Base-by-base conservation (phyloP, 2,113 vertebrate species). In the Phalacrocorax carbo region DNA sequence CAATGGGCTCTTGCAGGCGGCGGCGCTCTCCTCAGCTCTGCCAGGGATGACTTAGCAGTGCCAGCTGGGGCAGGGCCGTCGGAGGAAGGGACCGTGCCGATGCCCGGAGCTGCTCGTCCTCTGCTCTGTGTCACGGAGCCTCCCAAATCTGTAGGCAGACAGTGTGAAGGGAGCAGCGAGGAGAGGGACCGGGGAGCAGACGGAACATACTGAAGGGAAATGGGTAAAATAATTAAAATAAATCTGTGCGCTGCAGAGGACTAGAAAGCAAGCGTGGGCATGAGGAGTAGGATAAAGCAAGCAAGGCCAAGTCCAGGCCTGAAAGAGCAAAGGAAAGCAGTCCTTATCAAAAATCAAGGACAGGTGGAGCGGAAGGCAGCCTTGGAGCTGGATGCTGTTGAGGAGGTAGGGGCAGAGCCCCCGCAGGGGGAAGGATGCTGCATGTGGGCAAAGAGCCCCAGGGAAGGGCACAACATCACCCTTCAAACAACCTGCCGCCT, bases 1-100 rank as follows among this genome's bases (percentile, higher is more conserved):
- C 71, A 34, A 3, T 0, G 65, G 73, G 46, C 52, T 48, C 46
- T 49, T 5, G 32, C 71, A 55, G 58, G 18, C 5, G 1, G 16
- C 0, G 5, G 4, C 54, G 48, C 61, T 0, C 5, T 12, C 62
- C 66, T 9, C 1, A 7, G 5, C 46, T 20, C 52, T 16, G 29
- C 46, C 7, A 0, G 70, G 55, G 21, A 18, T 3, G 49, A 13
- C 9, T 5, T 13, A 18, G 48, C 5, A 1, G 75, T 19, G 30
- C 40, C 26, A 3, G 46, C 2, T 3, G 11, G 73, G 54, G 72
- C 44, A 64, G 38, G 13, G 58, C 36, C 21, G 48, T 21, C 6
- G 4, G 72, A 13, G 36, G 62, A 32, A 12, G 46, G 52, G 78
- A 42, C 12, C 0, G 2, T 1, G 29, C 66, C 6, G 7, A 2